phyloP scores from a whole-genome alignment of 2,113 vertebrate species.

The Crotalus helleri region DNA sequence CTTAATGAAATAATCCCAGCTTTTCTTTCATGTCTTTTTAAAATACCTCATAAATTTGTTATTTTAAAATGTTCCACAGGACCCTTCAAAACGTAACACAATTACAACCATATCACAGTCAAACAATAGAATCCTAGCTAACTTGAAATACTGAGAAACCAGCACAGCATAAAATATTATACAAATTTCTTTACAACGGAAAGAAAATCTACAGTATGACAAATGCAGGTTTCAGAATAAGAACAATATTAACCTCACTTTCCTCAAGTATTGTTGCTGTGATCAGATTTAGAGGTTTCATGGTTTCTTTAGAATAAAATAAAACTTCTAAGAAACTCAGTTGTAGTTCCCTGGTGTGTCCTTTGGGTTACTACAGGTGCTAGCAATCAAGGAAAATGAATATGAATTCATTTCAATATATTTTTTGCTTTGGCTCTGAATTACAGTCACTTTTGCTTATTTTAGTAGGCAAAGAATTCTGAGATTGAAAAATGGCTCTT shows the following conservation, averaged over 20 bases:
- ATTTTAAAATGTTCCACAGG: background rate
- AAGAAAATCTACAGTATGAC: background rate
- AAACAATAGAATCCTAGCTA: background rate
- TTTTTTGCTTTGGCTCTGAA: background rate
- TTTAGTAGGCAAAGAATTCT: background rate
- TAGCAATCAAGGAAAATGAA: background rate
- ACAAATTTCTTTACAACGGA: background rate
- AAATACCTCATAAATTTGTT: background rate
- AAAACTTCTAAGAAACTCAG: background rate
- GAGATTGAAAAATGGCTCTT: background rate
- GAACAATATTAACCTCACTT: background rate
- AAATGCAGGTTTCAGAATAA: background rate
- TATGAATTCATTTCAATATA: background rate
- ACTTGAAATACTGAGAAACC: background rate
- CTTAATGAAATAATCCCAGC: background rate
- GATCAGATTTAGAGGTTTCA: background rate
- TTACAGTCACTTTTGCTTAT: background rate
- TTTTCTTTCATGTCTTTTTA: background rate
- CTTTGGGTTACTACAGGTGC: background rate
- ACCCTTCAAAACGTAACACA: background rate
- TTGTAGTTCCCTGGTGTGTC: background rate
- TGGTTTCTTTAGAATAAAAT: background rate
- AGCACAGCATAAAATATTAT: background rate
- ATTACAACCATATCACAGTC: background rate
- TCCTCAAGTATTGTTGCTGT: background rate